Percentiles rank a stretch among this genome's conserved stretches.
Conservation (phyloP, 2,797 vertebrate genomes). For the Liasis olivaceus region DNA sequence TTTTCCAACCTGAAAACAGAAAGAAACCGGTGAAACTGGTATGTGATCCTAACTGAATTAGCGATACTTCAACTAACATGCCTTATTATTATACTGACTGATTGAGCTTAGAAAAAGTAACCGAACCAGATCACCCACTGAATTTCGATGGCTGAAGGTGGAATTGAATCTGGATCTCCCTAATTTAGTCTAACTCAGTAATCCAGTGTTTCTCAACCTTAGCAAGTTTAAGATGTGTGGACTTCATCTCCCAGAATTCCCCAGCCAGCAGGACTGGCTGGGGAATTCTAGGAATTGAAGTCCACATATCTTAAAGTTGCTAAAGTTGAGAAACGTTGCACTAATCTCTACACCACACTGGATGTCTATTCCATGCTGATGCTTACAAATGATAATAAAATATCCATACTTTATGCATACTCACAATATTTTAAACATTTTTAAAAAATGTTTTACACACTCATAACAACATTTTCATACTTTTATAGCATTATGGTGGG, state of each 20-base stretch:
- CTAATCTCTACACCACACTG: background rate
- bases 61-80: background rate
- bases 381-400: background rate
- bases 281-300: too few relatives aligned
- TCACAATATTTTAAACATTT: background rate
- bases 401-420: background rate
- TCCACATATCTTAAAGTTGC: too few relatives aligned
- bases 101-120: background rate
- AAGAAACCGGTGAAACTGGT: slow-evolving; percentile 34
- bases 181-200: background rate
- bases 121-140: background rate
- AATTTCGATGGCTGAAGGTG: background rate
- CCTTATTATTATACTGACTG: background rate
- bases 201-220: too few relatives aligned
- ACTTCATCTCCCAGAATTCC: too few relatives aligned
- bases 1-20: slow-evolving; percentile 71
- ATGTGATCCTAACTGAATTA: background rate
- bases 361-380: background rate
- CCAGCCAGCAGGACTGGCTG: too few relatives aligned
- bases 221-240: too few relatives aligned
- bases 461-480: background rate
- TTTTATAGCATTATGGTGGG: background rate
- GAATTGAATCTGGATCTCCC: background rate
- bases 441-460: background rate
- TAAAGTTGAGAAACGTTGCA: too few relatives aligned